These are phyloP conservation scores for Falco novaeseelandiae DNA, from an alignment of 2,797 vertebrate species.

Conservation along the genomic window DNA sequence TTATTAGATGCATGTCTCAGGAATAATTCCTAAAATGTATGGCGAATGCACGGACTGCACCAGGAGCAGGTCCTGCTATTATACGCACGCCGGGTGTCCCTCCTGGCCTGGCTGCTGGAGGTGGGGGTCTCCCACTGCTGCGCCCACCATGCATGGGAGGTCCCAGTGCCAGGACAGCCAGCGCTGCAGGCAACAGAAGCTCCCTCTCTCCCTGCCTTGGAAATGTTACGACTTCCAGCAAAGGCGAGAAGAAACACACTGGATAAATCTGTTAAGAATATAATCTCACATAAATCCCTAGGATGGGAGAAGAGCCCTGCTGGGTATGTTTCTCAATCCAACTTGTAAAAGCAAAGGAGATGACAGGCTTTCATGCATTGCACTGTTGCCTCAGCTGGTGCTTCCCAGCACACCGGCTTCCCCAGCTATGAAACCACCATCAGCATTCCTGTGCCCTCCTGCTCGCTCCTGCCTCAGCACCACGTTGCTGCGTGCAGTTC, in stretches of 20 bases:
- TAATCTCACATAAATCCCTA: background rate
- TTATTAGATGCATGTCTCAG: accelerated
- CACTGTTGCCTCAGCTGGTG: background rate
- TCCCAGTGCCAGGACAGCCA: accelerated
- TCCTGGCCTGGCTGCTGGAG: background rate
- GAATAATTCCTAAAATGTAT: accelerated
- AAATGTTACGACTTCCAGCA: accelerated
- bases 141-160: accelerated
- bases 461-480: background rate
- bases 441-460: accelerated
- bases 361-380: accelerated
- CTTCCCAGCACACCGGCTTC: accelerated
- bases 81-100: accelerated
- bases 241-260: background rate
- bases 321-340: background rate
- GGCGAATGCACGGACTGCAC: accelerated
- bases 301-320: background rate
- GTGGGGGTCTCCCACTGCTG: background rate
- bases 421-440: accelerated
- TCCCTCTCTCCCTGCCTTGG: background rate
- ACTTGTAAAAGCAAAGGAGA: background rate
- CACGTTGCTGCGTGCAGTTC: accelerated
- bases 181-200: background rate
- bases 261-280: background rate
- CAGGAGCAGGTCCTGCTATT: background rate